Conservation (phyloP, 2,888 invertebrate species). For the Augochlorella aurata region DNA sequence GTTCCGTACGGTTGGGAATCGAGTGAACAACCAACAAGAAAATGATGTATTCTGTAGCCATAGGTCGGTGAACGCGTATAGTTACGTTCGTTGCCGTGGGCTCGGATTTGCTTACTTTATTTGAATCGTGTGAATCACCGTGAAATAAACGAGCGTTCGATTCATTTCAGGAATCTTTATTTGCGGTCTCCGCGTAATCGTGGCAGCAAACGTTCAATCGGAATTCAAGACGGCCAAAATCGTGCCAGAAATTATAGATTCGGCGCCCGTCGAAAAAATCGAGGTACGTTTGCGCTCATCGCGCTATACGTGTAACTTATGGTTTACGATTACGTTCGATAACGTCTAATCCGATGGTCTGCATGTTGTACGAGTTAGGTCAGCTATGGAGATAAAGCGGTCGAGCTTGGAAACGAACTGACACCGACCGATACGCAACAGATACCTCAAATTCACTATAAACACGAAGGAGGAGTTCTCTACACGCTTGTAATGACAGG, state of each 20-base stretch:
- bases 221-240: conserved; percentile 76
- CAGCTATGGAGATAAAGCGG: conserved; percentile 75
- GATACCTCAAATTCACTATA: conserved; percentile 78
- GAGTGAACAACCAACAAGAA: not conserved
- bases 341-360: not conserved
- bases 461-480: conserved; percentile 80
- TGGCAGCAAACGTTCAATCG: conserved; percentile 73
- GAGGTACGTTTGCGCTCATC: conserved; percentile 70
- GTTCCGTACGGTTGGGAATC: conserved; percentile 3
- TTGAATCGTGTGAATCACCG: not conserved
- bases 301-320: not conserved
- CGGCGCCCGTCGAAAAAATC: conserved; percentile 74
- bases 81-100: not conserved
- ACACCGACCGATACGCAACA: conserved; percentile 76
- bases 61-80: conserved; percentile 26
- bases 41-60: conserved; percentile 22
- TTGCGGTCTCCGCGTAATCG: conserved; percentile 62
- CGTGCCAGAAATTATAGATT: conserved; percentile 77
- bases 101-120: not conserved
- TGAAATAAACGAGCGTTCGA: not conserved
- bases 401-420: conserved; percentile 77
- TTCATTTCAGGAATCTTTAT: conserved; percentile 67
- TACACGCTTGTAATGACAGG: conserved; percentile 79
- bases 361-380: conserved; percentile 65
- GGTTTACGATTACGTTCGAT: not conserved